Conservation (phyloP, 2,888 invertebrate genomes). For the Xylota sylvarum region DNA sequence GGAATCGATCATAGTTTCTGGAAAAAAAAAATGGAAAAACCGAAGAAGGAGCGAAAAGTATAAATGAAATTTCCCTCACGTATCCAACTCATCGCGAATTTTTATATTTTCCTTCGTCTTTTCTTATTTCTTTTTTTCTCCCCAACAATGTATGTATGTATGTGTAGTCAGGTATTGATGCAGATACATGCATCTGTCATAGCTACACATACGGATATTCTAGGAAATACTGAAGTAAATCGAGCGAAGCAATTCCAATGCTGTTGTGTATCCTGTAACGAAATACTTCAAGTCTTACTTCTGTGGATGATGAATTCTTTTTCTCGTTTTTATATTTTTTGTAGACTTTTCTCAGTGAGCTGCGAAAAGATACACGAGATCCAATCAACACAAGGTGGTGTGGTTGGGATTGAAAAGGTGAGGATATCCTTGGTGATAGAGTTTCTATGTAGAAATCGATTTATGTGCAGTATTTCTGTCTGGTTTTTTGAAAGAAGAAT, state of each 20-base stretch:
- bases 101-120: constrained; percentile 5
- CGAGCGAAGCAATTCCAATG: constrained; percentile 31
- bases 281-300: constrained; percentile 8
- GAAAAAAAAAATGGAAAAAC: constrained; percentile 20
- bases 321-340: not conserved
- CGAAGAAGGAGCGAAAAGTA: constrained; percentile 5
- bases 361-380: constrained; percentile 15
- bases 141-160: constrained; percentile 38
- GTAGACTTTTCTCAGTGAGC: not conserved
- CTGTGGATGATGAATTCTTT: constrained; percentile 17
- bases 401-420: not conserved
- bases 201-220: not conserved
- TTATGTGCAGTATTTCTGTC: not conserved
- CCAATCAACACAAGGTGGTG: constrained; percentile 22
- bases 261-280: constrained; percentile 27
- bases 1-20: constrained; percentile 68
- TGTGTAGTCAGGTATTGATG: constrained; percentile 24
- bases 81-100: constrained; percentile 35
- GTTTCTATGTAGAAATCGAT: constrained; percentile 18
- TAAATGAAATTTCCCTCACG: constrained; percentile 65
- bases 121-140: not conserved
- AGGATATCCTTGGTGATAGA: constrained; percentile 23
- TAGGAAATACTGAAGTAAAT: constrained; percentile 24
- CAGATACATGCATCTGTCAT: constrained; percentile 2
- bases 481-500: not conserved